A percentile compares a stretch with the other conserved stretches of the same genome.
Evolutionary conservation across 1,140 invertebrate species (phyloP).

Genomic region (Brachionus sp.): DNA sequence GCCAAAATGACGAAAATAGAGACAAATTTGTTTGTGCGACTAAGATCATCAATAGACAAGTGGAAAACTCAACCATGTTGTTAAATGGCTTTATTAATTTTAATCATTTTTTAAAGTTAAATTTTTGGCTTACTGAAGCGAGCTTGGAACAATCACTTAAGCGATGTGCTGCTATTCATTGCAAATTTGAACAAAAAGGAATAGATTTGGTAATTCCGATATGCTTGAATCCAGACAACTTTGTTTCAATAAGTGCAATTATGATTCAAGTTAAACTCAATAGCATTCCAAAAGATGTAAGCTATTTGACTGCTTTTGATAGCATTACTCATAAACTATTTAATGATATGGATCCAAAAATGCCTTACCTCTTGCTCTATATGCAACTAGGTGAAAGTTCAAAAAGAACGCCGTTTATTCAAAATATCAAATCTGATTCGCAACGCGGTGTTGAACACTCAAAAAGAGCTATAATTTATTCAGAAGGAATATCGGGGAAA

Average conservation of each 20-base stretch:
- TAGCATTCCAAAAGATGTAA: background rate
- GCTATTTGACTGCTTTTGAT: background rate
- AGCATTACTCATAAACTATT: background rate
- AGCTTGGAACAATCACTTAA: background rate
- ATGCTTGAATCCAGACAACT: background rate
- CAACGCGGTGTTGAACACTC: background rate
- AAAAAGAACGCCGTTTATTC: too few species aligned
- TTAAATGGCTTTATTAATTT: conserved; percentile 12
- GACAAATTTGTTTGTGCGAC: background rate
- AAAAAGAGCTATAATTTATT: background rate
- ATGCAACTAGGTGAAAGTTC: background rate
- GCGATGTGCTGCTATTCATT: conserved; percentile 2
- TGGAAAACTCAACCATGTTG: background rate
- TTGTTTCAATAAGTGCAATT: background rate
- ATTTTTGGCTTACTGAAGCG: background rate
- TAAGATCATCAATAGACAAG: background rate
- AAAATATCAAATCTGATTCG: background rate
- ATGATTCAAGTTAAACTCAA: background rate
- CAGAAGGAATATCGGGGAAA: background rate
- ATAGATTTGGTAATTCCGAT: background rate
- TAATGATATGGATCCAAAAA: background rate
- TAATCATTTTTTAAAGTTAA: conserved; percentile 9
- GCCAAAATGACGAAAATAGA: background rate
- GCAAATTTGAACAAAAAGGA: background rate
- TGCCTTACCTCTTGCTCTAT: background rate